Evolutionary conservation across 2,888 invertebrate genomes (phyloP).

Genomic region (Anticlea derivata): DNA sequence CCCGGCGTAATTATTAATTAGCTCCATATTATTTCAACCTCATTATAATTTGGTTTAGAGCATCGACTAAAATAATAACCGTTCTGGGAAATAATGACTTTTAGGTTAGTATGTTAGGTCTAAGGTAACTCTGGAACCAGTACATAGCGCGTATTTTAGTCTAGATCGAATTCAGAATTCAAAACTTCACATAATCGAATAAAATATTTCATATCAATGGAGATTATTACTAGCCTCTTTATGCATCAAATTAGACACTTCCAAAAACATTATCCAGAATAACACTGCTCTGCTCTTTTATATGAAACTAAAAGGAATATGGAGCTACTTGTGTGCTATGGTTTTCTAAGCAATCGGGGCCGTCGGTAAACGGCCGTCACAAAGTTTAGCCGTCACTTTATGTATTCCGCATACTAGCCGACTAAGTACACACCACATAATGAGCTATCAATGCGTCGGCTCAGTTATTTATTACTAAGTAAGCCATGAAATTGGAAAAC

Average conservation of each 20-base stretch:
- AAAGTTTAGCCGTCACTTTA: too few species aligned
- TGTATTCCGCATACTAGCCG: too few species aligned
- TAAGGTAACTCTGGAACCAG: neutral
- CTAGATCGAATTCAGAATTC: too few species aligned
- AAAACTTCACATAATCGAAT: too few species aligned
- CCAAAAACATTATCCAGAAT: neutral
- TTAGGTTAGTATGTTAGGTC: neutral
- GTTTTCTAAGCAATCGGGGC: too few species aligned
- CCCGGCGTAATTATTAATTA: constrained; percentile 34
- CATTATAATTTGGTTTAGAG: constrained; percentile 16
- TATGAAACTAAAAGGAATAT: constrained; percentile 2
- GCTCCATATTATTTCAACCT: constrained; percentile 30
- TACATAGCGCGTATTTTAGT: too few species aligned
- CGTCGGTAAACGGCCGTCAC: too few species aligned
- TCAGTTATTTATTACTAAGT: too few species aligned
- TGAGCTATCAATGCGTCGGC: too few species aligned
- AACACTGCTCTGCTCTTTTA: neutral
- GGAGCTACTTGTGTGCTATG: neutral
- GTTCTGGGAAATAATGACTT: neutral
- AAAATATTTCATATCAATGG: neutral
- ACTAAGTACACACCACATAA: too few species aligned
- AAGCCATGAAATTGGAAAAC: too few species aligned
- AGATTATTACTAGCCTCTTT: too few species aligned
- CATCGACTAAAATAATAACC: constrained; percentile 7
- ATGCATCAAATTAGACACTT: neutral